Percentiles rank a stretch among this genome's conserved stretches.
Conservation (phyloP, 2,113 vertebrate genomes). For the Ranitomeya imitator region DNA sequence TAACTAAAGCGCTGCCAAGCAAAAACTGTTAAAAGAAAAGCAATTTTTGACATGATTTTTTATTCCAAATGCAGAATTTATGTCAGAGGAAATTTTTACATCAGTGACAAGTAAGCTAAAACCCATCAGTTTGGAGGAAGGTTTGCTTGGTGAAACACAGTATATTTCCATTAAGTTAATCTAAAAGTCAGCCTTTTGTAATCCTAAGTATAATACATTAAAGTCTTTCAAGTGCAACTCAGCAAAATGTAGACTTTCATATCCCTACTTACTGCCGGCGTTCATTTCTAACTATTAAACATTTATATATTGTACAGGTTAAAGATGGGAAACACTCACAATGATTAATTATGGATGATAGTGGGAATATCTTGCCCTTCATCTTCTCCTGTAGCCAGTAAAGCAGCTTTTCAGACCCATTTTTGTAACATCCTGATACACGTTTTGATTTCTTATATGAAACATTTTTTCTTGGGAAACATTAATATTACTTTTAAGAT, state of each 20-base stretch:
- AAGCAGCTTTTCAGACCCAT: slow-evolving; percentile 46
- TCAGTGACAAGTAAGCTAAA: slow-evolving; percentile 54
- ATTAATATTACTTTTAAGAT: slow-evolving; percentile 20
- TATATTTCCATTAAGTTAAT: slow-evolving; percentile 58
- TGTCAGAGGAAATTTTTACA: slow-evolving; percentile 56
- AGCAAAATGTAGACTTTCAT: slow-evolving; percentile 57
- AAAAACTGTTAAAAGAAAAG: slow-evolving; percentile 47
- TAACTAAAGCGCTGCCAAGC: slow-evolving; percentile 22
- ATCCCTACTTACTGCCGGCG: slow-evolving; percentile 55
- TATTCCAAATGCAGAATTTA: slow-evolving; percentile 54
- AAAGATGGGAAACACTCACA: slow-evolving; percentile 57
- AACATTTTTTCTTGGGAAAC: not conserved
- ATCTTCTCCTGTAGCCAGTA: slow-evolving; percentile 36
- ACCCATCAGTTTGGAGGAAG: slow-evolving; percentile 52
- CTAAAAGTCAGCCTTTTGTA: slow-evolving; percentile 59
- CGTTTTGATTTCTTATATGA: slow-evolving; percentile 37
- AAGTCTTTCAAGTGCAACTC: slow-evolving; percentile 58
- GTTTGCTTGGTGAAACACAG: slow-evolving; percentile 55
- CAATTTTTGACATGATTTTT: slow-evolving; percentile 49
- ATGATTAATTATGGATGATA: slow-evolving; percentile 57
- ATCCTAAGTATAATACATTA: slow-evolving; percentile 59
- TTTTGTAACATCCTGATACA: slow-evolving; percentile 21
- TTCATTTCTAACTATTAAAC: slow-evolving; percentile 57
- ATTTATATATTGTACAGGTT: slow-evolving; percentile 58
- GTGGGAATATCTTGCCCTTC: slow-evolving; percentile 53